Conservation (phyloP, 2,113 vertebrate species). For the Ia io region DNA sequence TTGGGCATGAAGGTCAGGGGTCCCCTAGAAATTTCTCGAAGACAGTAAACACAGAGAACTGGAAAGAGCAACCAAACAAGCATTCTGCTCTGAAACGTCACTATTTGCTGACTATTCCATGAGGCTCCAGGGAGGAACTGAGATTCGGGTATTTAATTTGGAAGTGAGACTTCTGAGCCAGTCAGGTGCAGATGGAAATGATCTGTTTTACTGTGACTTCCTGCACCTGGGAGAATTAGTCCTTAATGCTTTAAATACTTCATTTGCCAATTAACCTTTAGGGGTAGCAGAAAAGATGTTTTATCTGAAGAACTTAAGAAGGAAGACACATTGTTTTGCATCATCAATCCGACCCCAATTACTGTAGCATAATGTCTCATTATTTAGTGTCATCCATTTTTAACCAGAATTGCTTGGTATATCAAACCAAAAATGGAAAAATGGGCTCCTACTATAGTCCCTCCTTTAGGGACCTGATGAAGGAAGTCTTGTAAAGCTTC, state of each 20-base stretch:
- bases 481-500: neutral
- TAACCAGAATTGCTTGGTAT: neutral
- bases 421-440: constrained; percentile 27
- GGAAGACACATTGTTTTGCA: constrained; percentile 6
- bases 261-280: constrained; percentile 46
- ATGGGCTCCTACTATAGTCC: neutral
- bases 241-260: constrained; percentile 48
- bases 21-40: neutral
- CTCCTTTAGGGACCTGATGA: constrained; percentile 18
- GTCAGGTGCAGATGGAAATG: neutral
- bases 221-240: constrained; percentile 23
- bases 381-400: constrained; percentile 31
- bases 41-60: neutral
- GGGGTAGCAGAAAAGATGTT: constrained; percentile 16
- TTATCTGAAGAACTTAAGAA: constrained; percentile 41
- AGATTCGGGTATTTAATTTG: neutral
- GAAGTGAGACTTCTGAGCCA: constrained; percentile 38
- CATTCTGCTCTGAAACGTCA: neutral
- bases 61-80: neutral
- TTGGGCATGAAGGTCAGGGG: neutral
- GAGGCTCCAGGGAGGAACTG: neutral
- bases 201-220: neutral
- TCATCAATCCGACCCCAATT: constrained; percentile 17
- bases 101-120: neutral
- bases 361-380: constrained; percentile 3